Conservation (phyloP, 2,888 invertebrate species). For the Philaethria dido region DNA sequence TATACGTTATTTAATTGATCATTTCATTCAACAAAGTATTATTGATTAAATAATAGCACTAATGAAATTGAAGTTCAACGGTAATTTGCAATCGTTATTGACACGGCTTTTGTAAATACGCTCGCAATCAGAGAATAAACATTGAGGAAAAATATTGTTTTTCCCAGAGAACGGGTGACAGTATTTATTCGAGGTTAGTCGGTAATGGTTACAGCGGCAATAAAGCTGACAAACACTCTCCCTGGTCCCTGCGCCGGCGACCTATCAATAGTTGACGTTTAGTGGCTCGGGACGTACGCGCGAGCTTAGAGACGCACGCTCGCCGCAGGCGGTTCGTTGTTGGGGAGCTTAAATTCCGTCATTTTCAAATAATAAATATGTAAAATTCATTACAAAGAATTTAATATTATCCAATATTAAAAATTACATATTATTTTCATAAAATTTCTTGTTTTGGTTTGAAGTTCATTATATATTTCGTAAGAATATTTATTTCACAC, state of each 20-base stretch:
- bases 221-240: constrained; percentile 63
- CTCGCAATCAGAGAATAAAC: constrained; percentile 41
- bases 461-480: no score
- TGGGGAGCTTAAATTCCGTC: background rate
- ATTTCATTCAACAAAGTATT: background rate
- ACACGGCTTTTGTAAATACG: constrained; percentile 41
- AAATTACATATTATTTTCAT: background rate
- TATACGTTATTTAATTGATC: background rate
- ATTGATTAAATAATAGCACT: background rate
- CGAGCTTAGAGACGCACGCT: constrained; percentile 67
- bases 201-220: constrained; percentile 63
- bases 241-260: constrained; percentile 54
- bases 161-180: constrained; percentile 60
- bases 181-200: constrained; percentile 48
- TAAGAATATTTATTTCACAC: no score
- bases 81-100: constrained; percentile 38
- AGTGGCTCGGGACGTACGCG: constrained; percentile 63
- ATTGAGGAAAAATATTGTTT: constrained; percentile 61
- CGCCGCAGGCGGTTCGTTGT: constrained; percentile 58
- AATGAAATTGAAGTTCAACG: constrained; percentile 25
- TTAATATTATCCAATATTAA: background rate
- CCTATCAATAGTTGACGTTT: constrained; percentile 76
- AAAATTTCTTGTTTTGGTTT: no score
- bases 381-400: constrained; percentile 8
- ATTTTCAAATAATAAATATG: constrained; percentile 18